Evolutionary conservation across 2,113 vertebrate species (phyloP), one percentile per base, ranked within the genome.

Genomic region (Cygnus atratus): DNA sequence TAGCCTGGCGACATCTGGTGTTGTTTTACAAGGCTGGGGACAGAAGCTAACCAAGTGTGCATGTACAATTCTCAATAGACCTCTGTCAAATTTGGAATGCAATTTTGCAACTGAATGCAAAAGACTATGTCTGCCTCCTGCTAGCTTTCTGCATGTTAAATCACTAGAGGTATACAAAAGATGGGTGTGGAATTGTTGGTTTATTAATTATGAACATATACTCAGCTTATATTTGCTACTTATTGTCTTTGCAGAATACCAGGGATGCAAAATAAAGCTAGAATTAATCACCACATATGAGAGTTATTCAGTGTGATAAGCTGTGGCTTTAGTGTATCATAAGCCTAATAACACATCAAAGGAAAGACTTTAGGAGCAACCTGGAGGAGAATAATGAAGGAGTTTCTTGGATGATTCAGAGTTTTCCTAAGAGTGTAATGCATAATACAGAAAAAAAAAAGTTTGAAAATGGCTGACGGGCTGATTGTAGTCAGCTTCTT

Each of bases 381-480:
- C 52, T 80, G 57, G 44, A 86, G 15, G 63, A 90, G 59, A 90
- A 88, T 84, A 94, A 93, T 33, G 72, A 92, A 88, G 28, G 35
- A 74, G 26, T 93, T 86, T 92, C 75, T 94, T 84, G 63, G 59
- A 55, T 77, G 72, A 73, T 62, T 92, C 44, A 48, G 54, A 77
- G 73, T 86, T 19, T 88, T 93, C 41, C 41, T 70, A 68, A 90
- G 43, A 73, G 16, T 18, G 8, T 75, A 85, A 90, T 78, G 17
- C 7, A 65, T 65, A 82, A 84, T 6, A 39, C 6, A 62, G 35
- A 46, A 19, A 10, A 46, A 46, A 13, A 24, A 12, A 6, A 18
- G 13, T n/a, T 87, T 84, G 26, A 67, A 91, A 93, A 62, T 81
- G 31, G 76, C 35, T 37, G 55, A 43, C n/a, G 77, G 48, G 18